Evolutionary conservation across 2,888 invertebrate species (phyloP).

Genomic region (Pseudococcus jackbeardsleyi): DNA sequence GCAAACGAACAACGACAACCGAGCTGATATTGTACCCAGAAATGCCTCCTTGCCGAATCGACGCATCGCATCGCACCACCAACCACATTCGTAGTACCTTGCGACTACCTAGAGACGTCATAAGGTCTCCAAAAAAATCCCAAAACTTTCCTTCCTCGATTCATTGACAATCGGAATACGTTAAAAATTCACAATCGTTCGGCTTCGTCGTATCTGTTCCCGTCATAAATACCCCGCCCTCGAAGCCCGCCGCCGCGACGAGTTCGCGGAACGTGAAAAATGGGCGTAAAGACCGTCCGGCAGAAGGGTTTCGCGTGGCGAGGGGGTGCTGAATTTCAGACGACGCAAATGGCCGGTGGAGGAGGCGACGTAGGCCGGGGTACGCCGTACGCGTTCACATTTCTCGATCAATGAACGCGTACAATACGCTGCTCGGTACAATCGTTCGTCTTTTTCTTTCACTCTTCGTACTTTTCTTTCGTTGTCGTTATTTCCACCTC

Average conservation of each 20-base stretch:
- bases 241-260: too few species aligned
- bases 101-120: too few species aligned
- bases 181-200: too few species aligned
- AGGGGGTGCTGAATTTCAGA: neutral
- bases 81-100: too few species aligned
- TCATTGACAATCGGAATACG: too few species aligned
- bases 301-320: neutral
- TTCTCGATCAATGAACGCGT: constrained; percentile 52
- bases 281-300: neutral
- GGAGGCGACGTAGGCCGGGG: neutral
- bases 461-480: neutral
- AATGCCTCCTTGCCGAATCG: neutral
- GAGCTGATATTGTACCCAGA: neutral
- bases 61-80: too few species aligned
- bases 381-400: neutral
- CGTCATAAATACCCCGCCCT: too few species aligned
- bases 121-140: neutral
- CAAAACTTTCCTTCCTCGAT: neutral
- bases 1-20: neutral
- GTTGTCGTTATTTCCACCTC: too few species aligned
- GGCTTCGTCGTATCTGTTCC: too few species aligned
- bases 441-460: too few species aligned
- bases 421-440: constrained; percentile 33
- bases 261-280: neutral
- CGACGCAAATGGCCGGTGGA: neutral